A percentile compares a stretch with the other conserved stretches of the same genome.
These are phyloP conservation scores for Slavum lentiscoides DNA, from an alignment of 2,888 invertebrate genomes.

Conservation along the genomic window DNA sequence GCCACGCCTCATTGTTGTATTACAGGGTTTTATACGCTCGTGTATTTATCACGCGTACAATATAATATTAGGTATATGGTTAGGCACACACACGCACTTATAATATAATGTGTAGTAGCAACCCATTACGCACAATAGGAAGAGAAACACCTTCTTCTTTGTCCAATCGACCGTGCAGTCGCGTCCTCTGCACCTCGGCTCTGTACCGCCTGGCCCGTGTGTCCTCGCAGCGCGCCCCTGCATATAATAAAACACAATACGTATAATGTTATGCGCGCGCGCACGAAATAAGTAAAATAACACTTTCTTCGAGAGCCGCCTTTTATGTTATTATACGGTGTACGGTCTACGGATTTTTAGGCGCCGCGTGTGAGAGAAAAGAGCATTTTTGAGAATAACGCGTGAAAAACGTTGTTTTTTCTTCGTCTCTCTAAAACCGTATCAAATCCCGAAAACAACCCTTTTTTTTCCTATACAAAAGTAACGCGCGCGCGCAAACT, in stretches of 20 bases:
- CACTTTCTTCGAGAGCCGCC: slow-evolving; percentile 35
- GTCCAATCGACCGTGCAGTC: slow-evolving; percentile 51
- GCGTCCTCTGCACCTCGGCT: too few relatives aligned
- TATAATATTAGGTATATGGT: background rate
- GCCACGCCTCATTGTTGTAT: slow-evolving; percentile 25
- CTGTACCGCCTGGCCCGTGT: too few relatives aligned
- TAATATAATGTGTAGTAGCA: slow-evolving; percentile 18
- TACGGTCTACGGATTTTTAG: slow-evolving; percentile 24
- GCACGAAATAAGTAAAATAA: slow-evolving; percentile 30
- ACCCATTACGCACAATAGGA: slow-evolving; percentile 49
- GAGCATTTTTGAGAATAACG: slow-evolving; percentile 3
- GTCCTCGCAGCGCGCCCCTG: too few relatives aligned
- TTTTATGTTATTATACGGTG: slow-evolving; percentile 17
- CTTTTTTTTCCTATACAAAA: too few relatives aligned
- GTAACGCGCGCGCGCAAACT: too few relatives aligned
- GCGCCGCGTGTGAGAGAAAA: slow-evolving; percentile 28
- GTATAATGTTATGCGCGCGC: background rate
- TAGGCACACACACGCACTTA: background rate
- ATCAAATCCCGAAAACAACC: too few relatives aligned
- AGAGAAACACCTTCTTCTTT: slow-evolving; percentile 39
- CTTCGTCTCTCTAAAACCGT: too few relatives aligned
- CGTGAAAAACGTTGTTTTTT: background rate
- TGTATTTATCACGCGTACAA: slow-evolving; percentile 6
- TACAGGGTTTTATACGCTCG: too few relatives aligned
- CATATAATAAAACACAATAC: background rate